Evolutionary conservation across 2,797 vertebrate genomes (phyloP), one percentile per base, ranked within the genome.

Genomic region (Enteromius anoplus): DNA sequence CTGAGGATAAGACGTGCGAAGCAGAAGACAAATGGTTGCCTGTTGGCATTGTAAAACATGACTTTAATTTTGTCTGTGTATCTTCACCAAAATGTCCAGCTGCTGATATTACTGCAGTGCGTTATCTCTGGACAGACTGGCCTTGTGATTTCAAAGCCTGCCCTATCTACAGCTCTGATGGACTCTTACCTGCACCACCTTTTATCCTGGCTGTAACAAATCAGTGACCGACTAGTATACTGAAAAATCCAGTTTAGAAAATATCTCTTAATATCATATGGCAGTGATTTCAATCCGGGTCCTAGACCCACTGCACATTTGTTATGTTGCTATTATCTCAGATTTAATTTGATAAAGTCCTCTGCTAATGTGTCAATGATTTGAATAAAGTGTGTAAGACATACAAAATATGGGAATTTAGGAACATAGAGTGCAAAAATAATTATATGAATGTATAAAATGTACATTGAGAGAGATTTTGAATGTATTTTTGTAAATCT

Each of bases 111-210:
- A 68, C 79, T 51, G 96, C 90, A 42, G 64, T 98, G 64, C 95
- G 96, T 37, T 98, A 98, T 0, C 96, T 96, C 7, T 98, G 98
- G 97, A 91, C 34, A 0, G 94, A 97, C 26, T 97, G 96, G 96
- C 97, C 97, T 7, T 98, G 97, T 69, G 87, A 92, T 10, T 96
- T 97, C 68, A 95, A 96, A 90, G 90, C 90, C 42, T 99, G 97
- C 58, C 92, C 95, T 0, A 53, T 98, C 49, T 99, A 98, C 89
- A 94, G 96, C 62, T 51, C 84, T 6, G 45, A 68, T 14, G 14
- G 69, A 19, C 2, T 85, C 32, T 90, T 97, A 82, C 97, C 97
- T 0, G 97, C 95, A 0, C 95, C 97, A 15, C 92, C 96, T 0
- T 98, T 97, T 80, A 62, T 91, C 14, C 26, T 66, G 66, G 42